Evolutionary conservation across 2,888 invertebrate species (phyloP), one percentile per base, ranked within the genome.

Genomic region (Xiphydria camelus): DNA sequence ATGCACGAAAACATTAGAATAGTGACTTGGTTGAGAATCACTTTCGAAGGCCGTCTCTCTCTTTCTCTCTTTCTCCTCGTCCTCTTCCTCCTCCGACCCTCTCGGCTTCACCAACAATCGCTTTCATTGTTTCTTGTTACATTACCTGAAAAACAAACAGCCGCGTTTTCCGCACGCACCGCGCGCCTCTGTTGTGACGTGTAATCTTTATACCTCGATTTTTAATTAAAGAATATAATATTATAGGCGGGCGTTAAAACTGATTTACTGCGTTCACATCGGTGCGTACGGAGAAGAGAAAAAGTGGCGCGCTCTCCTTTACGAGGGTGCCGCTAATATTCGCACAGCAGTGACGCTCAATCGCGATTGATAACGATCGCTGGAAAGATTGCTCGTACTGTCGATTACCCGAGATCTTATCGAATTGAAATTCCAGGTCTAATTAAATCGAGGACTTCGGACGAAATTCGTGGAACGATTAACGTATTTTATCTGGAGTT

Each of bases 221-320:
- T 68, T 68, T 65, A 66, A 66, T 68, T 66, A 65, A 66, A 58
- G 60, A 63, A 65, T 64, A 61, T 61, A 63, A 64, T 66, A 63
- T 62, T 56, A 61, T 58, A 55, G 52, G 55, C n/a, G n/a, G 55
- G 61, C 61, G 53, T 55, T 57, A 53, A 56, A 53, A 42, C 53
- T 66, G 64, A 64, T 65, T 68, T 65, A 66, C 62, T 50, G 53
- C 51, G 33, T 42, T 46, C 45, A 48, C 49, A 44, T 49, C 49
- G 53, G 50, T 50, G 51, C 45, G 36, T 38, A 32, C 29, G 42
- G 45, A 40, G 32, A 42, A 43, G 34, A 26, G 37, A 41, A 48
- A 45, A 51, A 55, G 40, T 12, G 20, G 12, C 45, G 41, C 29
- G 50, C 42, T 41, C n/a, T n/a, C n/a, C 57, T 57, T 57, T 62